Conservation (phyloP, 1,140 invertebrate species). For the Theocolax elegans region DNA sequence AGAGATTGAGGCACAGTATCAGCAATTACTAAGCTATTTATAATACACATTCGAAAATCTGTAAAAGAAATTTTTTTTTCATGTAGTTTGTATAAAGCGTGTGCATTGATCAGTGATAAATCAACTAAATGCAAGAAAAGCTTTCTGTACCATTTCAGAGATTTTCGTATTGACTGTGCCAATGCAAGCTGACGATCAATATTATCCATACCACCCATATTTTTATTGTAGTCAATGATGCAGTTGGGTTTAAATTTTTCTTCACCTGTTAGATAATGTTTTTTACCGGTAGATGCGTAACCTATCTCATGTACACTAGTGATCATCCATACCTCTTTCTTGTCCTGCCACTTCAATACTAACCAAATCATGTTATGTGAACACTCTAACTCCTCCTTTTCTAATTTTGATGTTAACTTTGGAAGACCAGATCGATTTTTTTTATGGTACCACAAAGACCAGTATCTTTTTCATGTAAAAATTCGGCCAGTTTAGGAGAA, state of each 20-base stretch:
- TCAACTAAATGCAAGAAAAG: slow-evolving; percentile 46
- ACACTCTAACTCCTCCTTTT: slow-evolving; percentile 37
- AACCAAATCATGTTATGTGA: slow-evolving; percentile 38
- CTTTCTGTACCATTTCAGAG: slow-evolving; percentile 50
- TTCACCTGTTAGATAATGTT: slow-evolving; percentile 34
- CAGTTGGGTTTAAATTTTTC: slow-evolving; percentile 46
- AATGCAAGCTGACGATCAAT: slow-evolving; percentile 39
- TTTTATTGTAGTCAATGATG: slow-evolving; percentile 50
- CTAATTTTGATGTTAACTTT: slow-evolving; percentile 44
- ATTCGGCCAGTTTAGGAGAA: slow-evolving; percentile 42
- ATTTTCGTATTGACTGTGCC: slow-evolving; percentile 41
- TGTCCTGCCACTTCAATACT: slow-evolving; percentile 45
- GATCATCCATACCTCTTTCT: slow-evolving; percentile 42
- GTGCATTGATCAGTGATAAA: slow-evolving; percentile 23
- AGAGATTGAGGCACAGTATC: not conserved
- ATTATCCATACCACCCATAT: slow-evolving; percentile 50
- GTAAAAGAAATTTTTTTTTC: slow-evolving; percentile 29
- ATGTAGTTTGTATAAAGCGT: slow-evolving; percentile 36
- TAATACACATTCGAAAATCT: slow-evolving; percentile 23
- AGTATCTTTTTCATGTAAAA: slow-evolving; percentile 39
- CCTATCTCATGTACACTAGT: slow-evolving; percentile 33
- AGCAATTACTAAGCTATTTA: not conserved
- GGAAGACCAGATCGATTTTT: slow-evolving; percentile 44
- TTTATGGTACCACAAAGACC: slow-evolving; percentile 47
- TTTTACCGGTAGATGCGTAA: slow-evolving; percentile 33